These are phyloP conservation scores for Mirounga angustirostris DNA, from an alignment of 2,113 vertebrate species.

Conservation along the genomic window DNA sequence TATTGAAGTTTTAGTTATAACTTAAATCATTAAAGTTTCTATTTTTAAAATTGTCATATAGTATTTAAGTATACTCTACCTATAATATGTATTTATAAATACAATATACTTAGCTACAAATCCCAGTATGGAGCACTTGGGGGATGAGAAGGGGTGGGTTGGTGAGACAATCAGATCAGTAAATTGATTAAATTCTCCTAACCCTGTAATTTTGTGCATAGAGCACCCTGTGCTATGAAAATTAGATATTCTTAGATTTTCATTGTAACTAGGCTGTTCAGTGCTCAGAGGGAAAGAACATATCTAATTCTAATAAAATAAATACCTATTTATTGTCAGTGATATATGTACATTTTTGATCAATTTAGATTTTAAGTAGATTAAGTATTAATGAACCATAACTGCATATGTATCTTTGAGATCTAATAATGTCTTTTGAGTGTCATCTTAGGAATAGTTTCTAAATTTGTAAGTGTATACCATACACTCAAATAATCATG, in stretches of 20 bases:
- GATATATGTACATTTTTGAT: conserved; percentile 8
- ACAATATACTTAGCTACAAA: conserved; percentile 39
- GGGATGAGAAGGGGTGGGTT: conserved; percentile 75
- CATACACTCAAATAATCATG: background rate
- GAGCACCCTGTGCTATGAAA: conserved; percentile 85
- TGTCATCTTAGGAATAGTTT: conserved; percentile 36
- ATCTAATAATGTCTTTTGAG: background rate
- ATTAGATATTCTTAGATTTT: conserved; percentile 86
- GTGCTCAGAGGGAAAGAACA: conserved; percentile 85
- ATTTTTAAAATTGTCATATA: background rate
- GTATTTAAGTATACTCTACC: background rate
- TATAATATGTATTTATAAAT: background rate
- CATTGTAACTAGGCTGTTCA: conserved; percentile 87
- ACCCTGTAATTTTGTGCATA: conserved; percentile 83
- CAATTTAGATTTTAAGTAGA: conserved; percentile 12
- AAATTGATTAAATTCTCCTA: conserved; percentile 81
- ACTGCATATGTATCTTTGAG: background rate
- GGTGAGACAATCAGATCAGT: conserved; percentile 80
- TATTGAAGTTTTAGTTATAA: conserved; percentile 22
- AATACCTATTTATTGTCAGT: conserved; percentile 65
- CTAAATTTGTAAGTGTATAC: conserved; percentile 36
- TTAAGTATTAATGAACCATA: conserved; percentile 41
- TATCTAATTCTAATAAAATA: conserved; percentile 85
- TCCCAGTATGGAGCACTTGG: conserved; percentile 77
- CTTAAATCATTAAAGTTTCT: background rate